Base-by-base conservation (phyloP, 2,888 invertebrate species). In the Onthophagus sagittarius region DNA sequence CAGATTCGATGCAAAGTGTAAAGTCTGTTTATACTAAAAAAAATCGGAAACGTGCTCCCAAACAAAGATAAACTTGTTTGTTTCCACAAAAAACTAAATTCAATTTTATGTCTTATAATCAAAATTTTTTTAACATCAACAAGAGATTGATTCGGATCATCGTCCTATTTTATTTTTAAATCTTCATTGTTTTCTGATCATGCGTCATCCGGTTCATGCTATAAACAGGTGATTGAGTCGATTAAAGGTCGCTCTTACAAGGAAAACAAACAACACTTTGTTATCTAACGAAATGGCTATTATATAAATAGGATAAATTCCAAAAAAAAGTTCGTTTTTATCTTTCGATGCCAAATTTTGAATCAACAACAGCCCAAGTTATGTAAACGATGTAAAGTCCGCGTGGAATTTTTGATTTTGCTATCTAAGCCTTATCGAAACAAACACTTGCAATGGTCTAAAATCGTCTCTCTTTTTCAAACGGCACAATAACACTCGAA, bases 1-100 rank as follows among this genome's bases (percentile, higher is more conserved):
- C 64, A 64, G 64, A 23, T 15, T 14, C 62, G 31, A 23, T 15
- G 23, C 23, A 67, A 23, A 67, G 67, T 67, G 31, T 67, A 67
- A 67, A 67, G 67, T 67, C 67, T 67, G 15, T 31, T n/a, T n/a
- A 67, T n/a, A 9, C 14, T 15, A 64, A 62, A 23, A 53, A 53
- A 67, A 67, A 67, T 67, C 23, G 7, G 2, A 67, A 67, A 53
- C 39, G 39, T 53, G 39, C 39, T 7, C 39, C 39, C 39, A 11
- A 53, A 53, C 39, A 53, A 53, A 53, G 39, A 53, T 53, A 53
- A 53, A 1, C 39, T 53, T 53, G 11, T 53, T 53, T 53, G 11
- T 11, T 53, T 11, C 39, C 39, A 11, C 23, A 23, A 23, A 53
- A 53, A 53, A 53, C 39, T 11, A 11, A 53, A 53, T 11, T 4